Conservation (phyloP, 2,113 vertebrate genomes). For the Chionodraco myersi region DNA sequence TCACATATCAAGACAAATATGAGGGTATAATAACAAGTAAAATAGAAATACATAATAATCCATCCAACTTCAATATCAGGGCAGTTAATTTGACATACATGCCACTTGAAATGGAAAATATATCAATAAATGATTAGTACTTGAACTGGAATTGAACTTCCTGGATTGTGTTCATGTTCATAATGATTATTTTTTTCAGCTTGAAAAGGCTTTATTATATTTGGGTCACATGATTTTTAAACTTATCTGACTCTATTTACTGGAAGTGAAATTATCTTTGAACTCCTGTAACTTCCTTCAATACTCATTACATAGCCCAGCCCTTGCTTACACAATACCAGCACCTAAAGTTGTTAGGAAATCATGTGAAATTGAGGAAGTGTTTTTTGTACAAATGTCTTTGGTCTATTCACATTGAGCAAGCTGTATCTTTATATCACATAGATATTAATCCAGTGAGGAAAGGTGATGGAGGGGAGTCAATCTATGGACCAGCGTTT, state of each 20-base stretch:
- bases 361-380: background rate
- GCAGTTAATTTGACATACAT: background rate
- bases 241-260: background rate
- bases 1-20: too few species aligned
- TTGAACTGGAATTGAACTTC: background rate
- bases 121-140: background rate
- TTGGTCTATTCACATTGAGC: background rate
- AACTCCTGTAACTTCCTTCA: background rate
- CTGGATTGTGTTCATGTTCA: background rate
- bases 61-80: background rate
- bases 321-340: background rate
- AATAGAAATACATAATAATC: background rate
- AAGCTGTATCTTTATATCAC: conserved; percentile 18
- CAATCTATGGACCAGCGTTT: conserved; percentile 89
- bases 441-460: conserved; percentile 86
- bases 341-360: background rate
- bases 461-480: conserved; percentile 86
- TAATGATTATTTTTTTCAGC: background rate
- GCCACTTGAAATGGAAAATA: background rate
- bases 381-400: background rate
- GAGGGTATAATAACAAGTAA: too few species aligned
- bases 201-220: background rate
- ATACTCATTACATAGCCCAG: background rate
- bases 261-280: background rate
- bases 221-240: background rate